Evolutionary conservation across 2,113 vertebrate species (phyloP).

Genomic region (Sinosuthora webbiana): DNA sequence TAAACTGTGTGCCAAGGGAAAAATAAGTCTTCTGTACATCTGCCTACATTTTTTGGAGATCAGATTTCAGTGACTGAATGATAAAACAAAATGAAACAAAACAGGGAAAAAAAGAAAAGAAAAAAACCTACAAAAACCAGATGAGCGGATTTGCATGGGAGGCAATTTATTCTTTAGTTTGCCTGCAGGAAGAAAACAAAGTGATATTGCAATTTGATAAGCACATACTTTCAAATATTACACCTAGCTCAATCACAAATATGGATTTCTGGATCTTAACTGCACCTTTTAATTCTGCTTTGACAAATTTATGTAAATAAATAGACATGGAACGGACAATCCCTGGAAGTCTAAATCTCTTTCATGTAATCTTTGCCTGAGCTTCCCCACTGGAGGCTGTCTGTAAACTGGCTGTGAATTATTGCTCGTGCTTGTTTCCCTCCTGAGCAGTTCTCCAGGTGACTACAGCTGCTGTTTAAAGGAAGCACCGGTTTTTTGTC

Average conservation of each 20-base stretch:
- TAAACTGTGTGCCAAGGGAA: slow-evolving; percentile 7
- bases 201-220: slow-evolving; percentile 31
- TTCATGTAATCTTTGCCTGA: slow-evolving; percentile 40
- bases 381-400: slow-evolving; percentile 37
- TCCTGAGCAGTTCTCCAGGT: background rate
- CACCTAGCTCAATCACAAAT: background rate
- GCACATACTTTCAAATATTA: background rate
- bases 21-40: slow-evolving; percentile 45
- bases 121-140: background rate
- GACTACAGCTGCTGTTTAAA: slow-evolving; percentile 17
- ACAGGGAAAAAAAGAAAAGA: accelerated
- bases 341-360: slow-evolving; percentile 26
- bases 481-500: background rate
- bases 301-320: slow-evolving; percentile 60
- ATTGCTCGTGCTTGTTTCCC: background rate
- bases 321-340: background rate
- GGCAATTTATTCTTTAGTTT: slow-evolving; percentile 29
- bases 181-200: slow-evolving; percentile 23
- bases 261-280: background rate
- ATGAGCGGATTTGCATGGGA: slow-evolving; percentile 32
- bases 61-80: slow-evolving; percentile 38
- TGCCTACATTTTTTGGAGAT: slow-evolving; percentile 39
- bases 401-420: slow-evolving; percentile 23
- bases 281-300: slow-evolving; percentile 39
- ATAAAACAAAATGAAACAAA: slow-evolving; percentile 32